phyloP scores from a whole-genome alignment of 2,113 vertebrate genomes.

The Probosciger aterrimus region DNA sequence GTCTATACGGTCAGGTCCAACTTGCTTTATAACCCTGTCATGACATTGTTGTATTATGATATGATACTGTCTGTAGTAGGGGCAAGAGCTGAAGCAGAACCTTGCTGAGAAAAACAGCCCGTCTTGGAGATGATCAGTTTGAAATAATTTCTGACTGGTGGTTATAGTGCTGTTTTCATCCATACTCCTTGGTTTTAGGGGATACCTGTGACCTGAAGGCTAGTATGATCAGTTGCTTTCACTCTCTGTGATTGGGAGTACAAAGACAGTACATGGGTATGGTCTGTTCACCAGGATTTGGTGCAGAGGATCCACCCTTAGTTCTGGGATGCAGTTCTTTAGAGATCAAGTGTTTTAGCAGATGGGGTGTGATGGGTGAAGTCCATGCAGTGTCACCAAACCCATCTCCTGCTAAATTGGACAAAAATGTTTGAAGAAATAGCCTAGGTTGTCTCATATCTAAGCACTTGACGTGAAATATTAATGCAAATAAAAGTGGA shows the following conservation, averaged over 20 bases:
- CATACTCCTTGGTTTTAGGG: neutral
- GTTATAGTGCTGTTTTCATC: neutral
- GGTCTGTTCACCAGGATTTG: neutral
- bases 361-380: neutral
- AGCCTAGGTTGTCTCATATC: neutral
- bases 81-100: neutral
- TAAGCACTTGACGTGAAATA: conserved; percentile 20
- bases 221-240: neutral
- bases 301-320: neutral
- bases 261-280: neutral
- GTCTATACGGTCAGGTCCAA: neutral
- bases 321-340: neutral
- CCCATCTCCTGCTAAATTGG: neutral
- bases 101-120: neutral
- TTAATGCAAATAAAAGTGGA: neutral
- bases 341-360: neutral
- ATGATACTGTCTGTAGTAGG: neutral
- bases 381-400: neutral
- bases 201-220: neutral
- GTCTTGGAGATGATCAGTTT: neutral
- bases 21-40: neutral
- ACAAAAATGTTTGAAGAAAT: conserved; percentile 2
- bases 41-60: neutral
- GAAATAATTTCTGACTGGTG: neutral
- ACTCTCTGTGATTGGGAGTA: neutral